phyloP scores from a whole-genome alignment of 1,140 invertebrate genomes.

The Frieseomelitta varia region DNA sequence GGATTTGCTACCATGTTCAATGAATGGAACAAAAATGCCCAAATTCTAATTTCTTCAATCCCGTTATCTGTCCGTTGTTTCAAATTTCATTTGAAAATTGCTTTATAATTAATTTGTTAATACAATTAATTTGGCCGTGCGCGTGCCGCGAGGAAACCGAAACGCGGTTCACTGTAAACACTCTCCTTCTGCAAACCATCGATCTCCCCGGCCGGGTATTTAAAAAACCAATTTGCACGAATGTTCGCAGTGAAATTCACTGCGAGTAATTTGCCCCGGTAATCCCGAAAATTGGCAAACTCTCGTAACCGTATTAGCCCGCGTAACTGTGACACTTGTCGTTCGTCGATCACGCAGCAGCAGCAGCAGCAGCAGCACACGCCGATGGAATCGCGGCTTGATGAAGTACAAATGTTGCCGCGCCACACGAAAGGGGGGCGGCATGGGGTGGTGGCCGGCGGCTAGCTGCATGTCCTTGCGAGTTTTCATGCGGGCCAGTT shows the following conservation, averaged over 20 bases:
- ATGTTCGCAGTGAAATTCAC: neutral
- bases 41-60: too few species aligned
- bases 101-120: too few species aligned
- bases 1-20: too few species aligned
- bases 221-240: neutral
- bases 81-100: too few species aligned
- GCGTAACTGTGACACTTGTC: neutral
- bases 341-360: slow-evolving; percentile 5
- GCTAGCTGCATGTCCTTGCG: neutral
- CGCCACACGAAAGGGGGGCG: too few species aligned
- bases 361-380: too few species aligned
- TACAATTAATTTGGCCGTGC: neutral
- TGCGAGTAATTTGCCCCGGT: neutral
- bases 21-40: too few species aligned
- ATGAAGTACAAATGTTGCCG: slow-evolving; percentile 2
- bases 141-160: too few species aligned
- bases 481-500: slow-evolving; percentile 8
- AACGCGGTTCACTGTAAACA: neutral
- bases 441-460: too few species aligned
- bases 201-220: neutral
- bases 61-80: too few species aligned
- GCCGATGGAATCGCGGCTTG: neutral
- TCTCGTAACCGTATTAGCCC: neutral
- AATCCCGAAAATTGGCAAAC: slow-evolving; percentile 5
- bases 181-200: neutral